Evolutionary conservation across 2,113 vertebrate genomes (phyloP), one percentile per base, ranked within the genome.

Genomic region (Lontra canadensis): DNA sequence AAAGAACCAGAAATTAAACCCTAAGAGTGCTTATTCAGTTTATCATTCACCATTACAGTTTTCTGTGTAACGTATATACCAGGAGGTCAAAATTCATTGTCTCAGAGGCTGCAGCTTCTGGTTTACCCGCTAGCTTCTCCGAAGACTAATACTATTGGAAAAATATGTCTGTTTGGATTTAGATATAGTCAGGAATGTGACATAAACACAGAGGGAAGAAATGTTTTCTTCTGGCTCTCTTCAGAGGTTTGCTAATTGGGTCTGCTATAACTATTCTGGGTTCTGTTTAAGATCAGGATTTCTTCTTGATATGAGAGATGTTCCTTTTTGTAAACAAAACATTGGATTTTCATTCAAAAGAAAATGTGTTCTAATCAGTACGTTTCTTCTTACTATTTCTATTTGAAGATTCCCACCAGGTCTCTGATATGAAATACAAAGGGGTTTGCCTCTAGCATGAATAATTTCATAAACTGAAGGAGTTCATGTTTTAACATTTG

Each of bases 211-310:
- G 3, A 42, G 26, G 52, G 69, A 96, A 81, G 14, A 86, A 34
- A 65, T 25, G 20, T 86, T 97, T 97, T 98, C 96, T 15, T 92
- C 73, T 97, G 88, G 89, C 21, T 94, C 14, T 44, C 97, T 97
- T 97, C 73, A 92, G 47, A 94, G 26, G 31, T 98, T 98, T 98
- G 97, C 74, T 98, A 98, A 98, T 98, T 93, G 94, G 47, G 65
- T 44, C 20, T 96, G 88, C 20, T 91, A 29, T 97, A 96, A 98
- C 90, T 67, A 83, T 93, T 92, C 25, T 44, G 87, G 55, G 61
- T 44, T 97, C 94, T 96, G 94, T 74, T 96, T 83, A 96, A 97
- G 55, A 97, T 95, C 92, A 97, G 74, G 26, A 13, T 55, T 95
- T 87, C 92, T 95, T 71, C 94, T 94, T 94, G 94, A 95, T 94